Percentiles rank a stretch among this genome's conserved stretches.
Conservation (phyloP, 2,888 invertebrate species). For the Copidosoma aretas region DNA sequence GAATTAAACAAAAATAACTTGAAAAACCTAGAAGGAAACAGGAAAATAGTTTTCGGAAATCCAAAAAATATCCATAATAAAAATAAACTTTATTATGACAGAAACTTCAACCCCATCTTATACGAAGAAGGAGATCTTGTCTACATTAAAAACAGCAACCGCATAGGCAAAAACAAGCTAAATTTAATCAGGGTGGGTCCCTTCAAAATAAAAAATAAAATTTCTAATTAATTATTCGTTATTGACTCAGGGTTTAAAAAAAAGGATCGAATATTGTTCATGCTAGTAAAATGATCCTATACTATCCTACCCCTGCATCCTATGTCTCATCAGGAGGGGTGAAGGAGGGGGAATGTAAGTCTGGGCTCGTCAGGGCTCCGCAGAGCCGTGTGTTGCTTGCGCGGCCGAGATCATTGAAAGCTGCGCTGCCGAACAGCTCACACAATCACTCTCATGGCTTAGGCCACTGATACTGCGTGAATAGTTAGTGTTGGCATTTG, state of each 20-base stretch:
- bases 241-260: constrained; percentile 37
- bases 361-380: not conserved
- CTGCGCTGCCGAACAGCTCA: too few species aligned
- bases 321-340: not conserved
- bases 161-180: not conserved
- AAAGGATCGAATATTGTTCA: constrained; percentile 41
- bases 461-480: too few species aligned
- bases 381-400: too few species aligned
- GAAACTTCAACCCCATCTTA: not conserved
- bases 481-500: too few species aligned
- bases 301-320: constrained; percentile 22
- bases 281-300: constrained; percentile 40
- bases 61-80: not conserved
- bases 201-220: constrained; percentile 26
- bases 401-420: too few species aligned
- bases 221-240: constrained; percentile 36
- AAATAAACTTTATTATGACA: not conserved
- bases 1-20: too few species aligned
- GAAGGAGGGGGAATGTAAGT: constrained; percentile 15
- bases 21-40: too few species aligned
- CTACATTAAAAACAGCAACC: not conserved
- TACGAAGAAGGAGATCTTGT: not conserved
- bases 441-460: too few species aligned
- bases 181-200: not conserved
- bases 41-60: not conserved